Evolutionary conservation across 2,888 invertebrate genomes (phyloP), one percentile per base, ranked within the genome.

Genomic region (Apodemia zela): DNA sequence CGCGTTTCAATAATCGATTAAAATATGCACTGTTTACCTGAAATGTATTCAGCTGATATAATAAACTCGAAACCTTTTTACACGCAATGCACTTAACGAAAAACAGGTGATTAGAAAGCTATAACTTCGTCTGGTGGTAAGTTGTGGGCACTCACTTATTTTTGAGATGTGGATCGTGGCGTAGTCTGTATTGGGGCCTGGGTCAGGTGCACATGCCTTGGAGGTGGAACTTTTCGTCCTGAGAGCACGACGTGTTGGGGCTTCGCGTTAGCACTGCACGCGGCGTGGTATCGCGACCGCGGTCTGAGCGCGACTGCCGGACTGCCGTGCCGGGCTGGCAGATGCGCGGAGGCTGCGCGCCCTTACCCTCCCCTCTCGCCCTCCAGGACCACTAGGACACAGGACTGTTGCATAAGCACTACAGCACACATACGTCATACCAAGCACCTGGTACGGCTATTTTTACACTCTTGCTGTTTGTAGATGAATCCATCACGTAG

Each of bases 151-250:
- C 86, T 85, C 82, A 85, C 85, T 81, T 80, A 81, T 75, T 72
- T 61, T 70, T 70, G 72, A 69, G 66, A 29, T 61, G 70, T 66
- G 70, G 73, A 69, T 68, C 72, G 68, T 68, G 74, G 67, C 73
- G 72, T 61, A 73, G 70, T 63, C 72, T 69, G 66, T 71, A 70
- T 62, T 61, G 74, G 68, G 73, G 76, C 72, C 75, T 77, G 71
- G 76, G 86, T 86, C 87, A 86, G 86, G 81, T 79, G 82, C 73
- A 74, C 87, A 82, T 81, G 79, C 78, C 76, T 74, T 70, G 73
- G 63, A 68, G 70, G 59, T 67, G 67, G 45, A 66, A 61, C 61
- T 71, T 70, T 66, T 69, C 67, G 69, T 75, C 70, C 68, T 71
- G 71, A 70, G 73, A 67, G 66, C 72, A 65, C 68, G 71, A 70